Evolutionary conservation across 2,797 vertebrate genomes (phyloP), one percentile per base, ranked within the genome.

Genomic region (Oceanodroma leucorhoa): DNA sequence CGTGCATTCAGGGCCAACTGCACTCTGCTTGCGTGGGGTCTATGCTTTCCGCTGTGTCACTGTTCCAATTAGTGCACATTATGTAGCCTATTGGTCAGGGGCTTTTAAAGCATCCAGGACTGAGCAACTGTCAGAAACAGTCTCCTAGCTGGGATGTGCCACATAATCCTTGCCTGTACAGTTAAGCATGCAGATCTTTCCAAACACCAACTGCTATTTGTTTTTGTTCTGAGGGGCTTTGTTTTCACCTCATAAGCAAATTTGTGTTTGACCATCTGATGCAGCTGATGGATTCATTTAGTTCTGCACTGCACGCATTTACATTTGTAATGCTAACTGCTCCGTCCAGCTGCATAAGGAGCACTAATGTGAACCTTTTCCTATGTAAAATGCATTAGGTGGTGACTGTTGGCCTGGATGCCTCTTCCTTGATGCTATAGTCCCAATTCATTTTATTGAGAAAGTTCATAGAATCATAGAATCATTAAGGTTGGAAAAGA

Each of bases 21-120:
- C n/a, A 0, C 6, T 15, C 32, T 3, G 7, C 77, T 72, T 1
- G 2, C 27, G 5, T 21, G 22, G 15, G 48, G 5, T 23, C 5
- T 23, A 2, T 36, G 50, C 67, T 64, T 29, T 12, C n/a, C 0
- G 1, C 22, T 0, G 6, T 17, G 46, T 4, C 6, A 4, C 36
- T 50, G 40, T 11, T 43, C 12, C 30, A 30, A 2, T 11, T 20
- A 11, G 3, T 9, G 51, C 34, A 23, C 9, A 0, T 22, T 2
- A 9, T 11, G 20, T 1, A 38, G 22, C 17, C 48, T 38, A 2
- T 12, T 20, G 53, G 61, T 21, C 23, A 48, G 23, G 32, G 38
- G 15, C 30, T 38, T 30, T 21, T 18, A 65, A 61, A 38, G 57
- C 53, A 24, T 1, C 26, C 40, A 34, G 38, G 40, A 11, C 3